Percentiles rank a stretch among this genome's conserved stretches.
phyloP scores from a whole-genome alignment of 2,888 invertebrate species.

The Galeopsomyia nigrocyanea region DNA sequence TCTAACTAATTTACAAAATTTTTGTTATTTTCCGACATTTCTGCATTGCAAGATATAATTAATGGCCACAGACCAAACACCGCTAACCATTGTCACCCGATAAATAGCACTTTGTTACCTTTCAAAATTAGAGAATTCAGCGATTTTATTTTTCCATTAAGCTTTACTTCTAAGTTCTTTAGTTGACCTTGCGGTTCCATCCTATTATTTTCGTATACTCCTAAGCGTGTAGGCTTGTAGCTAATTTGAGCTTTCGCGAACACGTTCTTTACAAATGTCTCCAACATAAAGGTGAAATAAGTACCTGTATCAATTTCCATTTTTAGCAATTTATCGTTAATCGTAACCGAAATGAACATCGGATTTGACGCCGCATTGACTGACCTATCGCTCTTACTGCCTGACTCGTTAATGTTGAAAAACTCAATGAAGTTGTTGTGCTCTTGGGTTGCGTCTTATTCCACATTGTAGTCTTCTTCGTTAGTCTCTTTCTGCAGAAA shows the following conservation, averaged over 20 bases:
- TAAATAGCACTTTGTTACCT: conserved; percentile 36
- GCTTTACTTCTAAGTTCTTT: conserved; percentile 16
- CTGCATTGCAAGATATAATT: too few species aligned
- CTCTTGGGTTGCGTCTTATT: not conserved
- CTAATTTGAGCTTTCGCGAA: conserved; percentile 21
- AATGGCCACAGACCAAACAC: conserved; percentile 45
- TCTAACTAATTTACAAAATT: too few species aligned
- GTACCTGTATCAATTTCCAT: conserved; percentile 50
- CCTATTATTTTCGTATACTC: conserved; percentile 26
- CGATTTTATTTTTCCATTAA: conserved; percentile 16
- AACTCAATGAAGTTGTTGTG: conserved; percentile 6
- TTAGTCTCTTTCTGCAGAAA: conserved; percentile 37
- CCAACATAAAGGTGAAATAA: conserved; percentile 34
- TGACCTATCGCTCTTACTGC: conserved; percentile 17
- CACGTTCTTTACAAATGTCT: conserved; percentile 29
- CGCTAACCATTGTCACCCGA: conserved; percentile 30
- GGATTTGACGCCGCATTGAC: conserved; percentile 13
- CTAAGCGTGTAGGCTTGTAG: conserved; percentile 16
- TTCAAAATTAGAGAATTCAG: conserved; percentile 41
- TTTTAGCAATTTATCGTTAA: conserved; percentile 21
- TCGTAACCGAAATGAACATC: conserved; percentile 17
- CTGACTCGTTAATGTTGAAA: conserved; percentile 5
- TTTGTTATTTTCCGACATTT: too few species aligned
- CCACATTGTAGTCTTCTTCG: conserved; percentile 24
- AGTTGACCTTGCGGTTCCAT: conserved; percentile 35